A percentile compares a stretch with the other conserved stretches of the same genome.
phyloP scores from a whole-genome alignment of 2,113 vertebrate genomes.

The Rutilus rutilus region DNA sequence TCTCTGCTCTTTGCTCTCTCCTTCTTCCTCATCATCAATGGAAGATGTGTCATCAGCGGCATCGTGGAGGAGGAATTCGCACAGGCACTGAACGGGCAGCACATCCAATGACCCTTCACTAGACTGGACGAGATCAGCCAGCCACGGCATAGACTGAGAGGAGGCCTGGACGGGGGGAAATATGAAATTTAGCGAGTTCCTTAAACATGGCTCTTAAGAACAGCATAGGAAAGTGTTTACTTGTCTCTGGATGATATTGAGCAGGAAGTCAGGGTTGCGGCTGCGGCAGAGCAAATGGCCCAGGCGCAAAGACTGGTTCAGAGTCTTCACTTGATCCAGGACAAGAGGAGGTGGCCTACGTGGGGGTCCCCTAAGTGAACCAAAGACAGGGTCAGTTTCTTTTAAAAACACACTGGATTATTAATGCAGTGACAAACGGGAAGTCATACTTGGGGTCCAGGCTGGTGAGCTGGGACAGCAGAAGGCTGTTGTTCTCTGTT shows the following conservation, averaged over 20 bases:
- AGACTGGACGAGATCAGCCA: constrained; percentile 96
- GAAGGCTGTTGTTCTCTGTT: constrained; percentile 94
- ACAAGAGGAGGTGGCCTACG: constrained; percentile 90
- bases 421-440: background rate
- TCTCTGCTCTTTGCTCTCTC: constrained; percentile 93
- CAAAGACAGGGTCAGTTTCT: background rate
- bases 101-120: constrained; percentile 97
- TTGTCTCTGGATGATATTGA: constrained; percentile 98
- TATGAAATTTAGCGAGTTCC: background rate
- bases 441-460: constrained; percentile 91
- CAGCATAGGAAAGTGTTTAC: constrained; percentile 63
- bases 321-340: constrained; percentile 91
- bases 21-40: constrained; percentile 90
- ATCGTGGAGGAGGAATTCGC: constrained; percentile 95
- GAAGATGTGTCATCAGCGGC: constrained; percentile 85
- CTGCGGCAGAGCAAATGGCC: constrained; percentile 96
- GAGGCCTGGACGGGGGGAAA: constrained; percentile 80
- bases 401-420: background rate
- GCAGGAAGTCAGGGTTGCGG: constrained; percentile 93
- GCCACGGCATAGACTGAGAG: constrained; percentile 98
- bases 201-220: background rate
- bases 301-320: constrained; percentile 93
- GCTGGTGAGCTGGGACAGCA: constrained; percentile 94
- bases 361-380: constrained; percentile 84
- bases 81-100: constrained; percentile 95